Base-by-base conservation (phyloP, 2,797 vertebrate species). In the Peromyscus melanophrys region DNA sequence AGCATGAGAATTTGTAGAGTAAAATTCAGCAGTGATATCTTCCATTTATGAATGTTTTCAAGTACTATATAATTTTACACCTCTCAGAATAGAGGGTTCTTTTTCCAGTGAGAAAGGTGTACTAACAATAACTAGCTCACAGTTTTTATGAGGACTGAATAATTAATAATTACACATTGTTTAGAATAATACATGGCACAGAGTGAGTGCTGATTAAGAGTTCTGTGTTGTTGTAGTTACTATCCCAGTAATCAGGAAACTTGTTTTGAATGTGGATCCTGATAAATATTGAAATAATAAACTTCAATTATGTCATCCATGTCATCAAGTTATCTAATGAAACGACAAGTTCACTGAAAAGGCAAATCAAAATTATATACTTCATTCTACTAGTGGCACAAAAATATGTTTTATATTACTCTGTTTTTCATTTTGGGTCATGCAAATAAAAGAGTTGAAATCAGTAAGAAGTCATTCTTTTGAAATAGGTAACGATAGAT, bases 201-300 rank as follows among this genome's bases (percentile, higher is more conserved):
- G 3, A 71, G 12, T 87, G 46, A 34, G 2, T 81, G n/a, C 2
- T 89, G 34, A 76, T 75, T 78, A 87, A 87, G 21, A 73, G n/a
- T 61, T 90, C 67, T 49, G 0, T 55, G 0, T 10, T 82, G 37
- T 11, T 43, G 43, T 46, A 37, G 27, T 63, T 89, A 3, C 81
- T 85, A 59, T 81, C 65, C 43, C 59, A 13, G 34, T 92, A 89
- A 89, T 91, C 46, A 57, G 23, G 73, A 90, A 93, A 76, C 37
- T 94, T 69, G 77, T 92, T 92, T 82, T 34, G 37, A 94, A 69
- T 16, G 12, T 84, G 34, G 31, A 34, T 75, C 23, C 76, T 43
- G 21, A 63, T 88, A 94, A 95, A 81, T 78, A 89, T 12, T 88
- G 10, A 40, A 94, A 96, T 96, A 90, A 69, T 75, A 88, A 96